Evolutionary conservation across 2,797 vertebrate genomes (phyloP).

Genomic region (Florisuga fusca): DNA sequence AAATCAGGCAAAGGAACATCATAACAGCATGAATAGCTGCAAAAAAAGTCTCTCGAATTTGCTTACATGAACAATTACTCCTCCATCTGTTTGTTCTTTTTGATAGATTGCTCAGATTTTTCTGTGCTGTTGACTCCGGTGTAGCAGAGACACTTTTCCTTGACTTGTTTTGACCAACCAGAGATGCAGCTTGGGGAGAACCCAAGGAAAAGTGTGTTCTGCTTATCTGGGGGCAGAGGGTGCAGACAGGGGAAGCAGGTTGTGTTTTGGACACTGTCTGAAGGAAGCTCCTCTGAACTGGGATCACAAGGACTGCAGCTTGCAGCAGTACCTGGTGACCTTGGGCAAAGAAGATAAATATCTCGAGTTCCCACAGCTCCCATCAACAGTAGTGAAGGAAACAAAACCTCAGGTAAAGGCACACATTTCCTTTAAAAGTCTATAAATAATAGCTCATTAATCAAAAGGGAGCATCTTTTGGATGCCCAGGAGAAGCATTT

Average conservation of each 20-base stretch:
- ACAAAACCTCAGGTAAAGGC: neutral
- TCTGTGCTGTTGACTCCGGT: neutral
- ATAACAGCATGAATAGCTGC: neutral
- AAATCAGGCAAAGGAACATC: neutral
- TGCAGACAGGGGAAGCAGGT: neutral
- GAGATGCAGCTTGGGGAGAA: neutral
- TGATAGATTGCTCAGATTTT: neutral
- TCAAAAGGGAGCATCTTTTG: neutral
- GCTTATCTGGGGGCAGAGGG: neutral
- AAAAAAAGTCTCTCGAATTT: neutral
- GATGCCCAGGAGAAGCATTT: neutral
- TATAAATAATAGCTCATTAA: neutral
- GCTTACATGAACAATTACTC: neutral
- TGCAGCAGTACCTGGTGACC: neutral
- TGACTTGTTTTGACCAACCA: neutral
- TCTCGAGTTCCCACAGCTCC: accelerated
- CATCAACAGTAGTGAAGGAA: neutral
- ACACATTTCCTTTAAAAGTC: neutral
- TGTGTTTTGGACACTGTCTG: neutral
- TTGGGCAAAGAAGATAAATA: neutral
- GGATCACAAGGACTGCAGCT: neutral
- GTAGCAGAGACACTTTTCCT: neutral
- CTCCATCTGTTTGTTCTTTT: neutral
- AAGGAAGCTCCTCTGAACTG: neutral
- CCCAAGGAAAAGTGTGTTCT: neutral